A percentile compares a stretch with the other conserved stretches of the same genome.
These are phyloP conservation scores for Ellobius talpinus DNA, from an alignment of 2,113 vertebrate species.

Conservation along the genomic window DNA sequence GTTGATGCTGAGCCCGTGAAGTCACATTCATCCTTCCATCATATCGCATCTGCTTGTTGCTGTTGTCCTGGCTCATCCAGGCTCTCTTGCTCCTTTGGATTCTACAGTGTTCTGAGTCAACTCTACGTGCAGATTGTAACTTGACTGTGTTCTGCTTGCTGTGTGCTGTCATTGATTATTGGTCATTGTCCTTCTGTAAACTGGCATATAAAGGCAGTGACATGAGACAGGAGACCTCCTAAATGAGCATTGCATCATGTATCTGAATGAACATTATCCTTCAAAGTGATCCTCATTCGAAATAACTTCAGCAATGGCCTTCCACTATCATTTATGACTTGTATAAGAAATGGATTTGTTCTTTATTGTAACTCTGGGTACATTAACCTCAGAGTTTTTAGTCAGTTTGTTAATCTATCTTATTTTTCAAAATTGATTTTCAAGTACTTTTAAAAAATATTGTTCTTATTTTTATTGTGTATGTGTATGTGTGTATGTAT, in stretches of 20 bases:
- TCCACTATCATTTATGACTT: background rate
- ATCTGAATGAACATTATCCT: background rate
- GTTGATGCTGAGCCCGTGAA: background rate
- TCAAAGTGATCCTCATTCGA: background rate
- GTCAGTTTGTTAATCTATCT: background rate
- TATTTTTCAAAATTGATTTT: conserved; percentile 46
- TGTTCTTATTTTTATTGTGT: background rate
- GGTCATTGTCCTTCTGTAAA: background rate
- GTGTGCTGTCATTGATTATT: background rate
- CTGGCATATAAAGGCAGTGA: background rate
- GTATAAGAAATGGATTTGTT: background rate
- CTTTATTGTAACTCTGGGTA: background rate
- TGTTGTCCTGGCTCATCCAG: background rate
- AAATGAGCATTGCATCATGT: background rate
- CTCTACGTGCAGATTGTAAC: background rate
- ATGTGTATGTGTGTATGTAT: background rate
- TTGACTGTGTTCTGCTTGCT: background rate
- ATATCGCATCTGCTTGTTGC: background rate
- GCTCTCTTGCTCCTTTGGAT: background rate
- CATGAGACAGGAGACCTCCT: background rate
- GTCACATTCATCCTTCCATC: background rate
- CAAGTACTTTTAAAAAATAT: background rate
- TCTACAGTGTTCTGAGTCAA: background rate
- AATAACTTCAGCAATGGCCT: background rate
- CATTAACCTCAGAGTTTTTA: background rate